Percentiles rank a stretch among this genome's conserved stretches.
These are phyloP conservation scores for Merluccius polli DNA, from an alignment of 2,797 vertebrate species.

Conservation along the genomic window DNA sequence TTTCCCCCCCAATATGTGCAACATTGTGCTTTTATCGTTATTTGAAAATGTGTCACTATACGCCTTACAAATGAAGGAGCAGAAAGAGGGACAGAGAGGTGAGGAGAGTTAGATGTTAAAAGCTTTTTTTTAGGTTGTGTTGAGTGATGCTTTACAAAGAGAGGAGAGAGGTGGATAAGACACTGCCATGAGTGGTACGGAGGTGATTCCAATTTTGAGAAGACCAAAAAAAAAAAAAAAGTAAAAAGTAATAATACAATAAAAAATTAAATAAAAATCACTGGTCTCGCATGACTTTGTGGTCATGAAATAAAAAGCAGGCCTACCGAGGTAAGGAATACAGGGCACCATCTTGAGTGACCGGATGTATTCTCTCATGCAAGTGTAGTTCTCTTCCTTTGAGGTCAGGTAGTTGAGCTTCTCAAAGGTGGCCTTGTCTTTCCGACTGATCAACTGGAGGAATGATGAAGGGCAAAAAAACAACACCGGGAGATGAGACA, in stretches of 20 bases:
- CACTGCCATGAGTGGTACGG: not conserved
- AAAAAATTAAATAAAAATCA: not conserved
- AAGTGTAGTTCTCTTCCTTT: slow-evolving; percentile 93
- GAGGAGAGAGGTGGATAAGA: not conserved
- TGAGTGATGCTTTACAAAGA: not conserved
- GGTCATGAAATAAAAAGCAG: not conserved
- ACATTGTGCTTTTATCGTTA: not conserved
- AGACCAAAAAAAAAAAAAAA: too few relatives aligned
- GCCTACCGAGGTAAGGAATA: slow-evolving; percentile 90
- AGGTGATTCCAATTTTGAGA: not conserved
- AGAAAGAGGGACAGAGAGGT: not conserved
- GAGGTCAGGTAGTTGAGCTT: slow-evolving; percentile 91
- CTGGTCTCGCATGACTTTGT: not conserved
- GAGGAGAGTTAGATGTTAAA: not conserved
- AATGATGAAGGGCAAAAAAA: slow-evolving; percentile 12
- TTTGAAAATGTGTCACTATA: not conserved
- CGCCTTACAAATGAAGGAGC: not conserved
- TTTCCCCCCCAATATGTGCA: not conserved
- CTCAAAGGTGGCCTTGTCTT: slow-evolving; percentile 92
- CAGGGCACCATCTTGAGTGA: slow-evolving; percentile 91
- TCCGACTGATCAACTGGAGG: slow-evolving; percentile 85
- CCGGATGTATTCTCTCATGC: slow-evolving; percentile 88
- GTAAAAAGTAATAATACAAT: too few relatives aligned
- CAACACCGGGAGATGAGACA: not conserved
- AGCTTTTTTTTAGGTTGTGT: not conserved